A percentile compares a stretch with the other conserved stretches of the same genome.
Conservation (phyloP, 2,113 vertebrate species). For the Halichoerus grypus region DNA sequence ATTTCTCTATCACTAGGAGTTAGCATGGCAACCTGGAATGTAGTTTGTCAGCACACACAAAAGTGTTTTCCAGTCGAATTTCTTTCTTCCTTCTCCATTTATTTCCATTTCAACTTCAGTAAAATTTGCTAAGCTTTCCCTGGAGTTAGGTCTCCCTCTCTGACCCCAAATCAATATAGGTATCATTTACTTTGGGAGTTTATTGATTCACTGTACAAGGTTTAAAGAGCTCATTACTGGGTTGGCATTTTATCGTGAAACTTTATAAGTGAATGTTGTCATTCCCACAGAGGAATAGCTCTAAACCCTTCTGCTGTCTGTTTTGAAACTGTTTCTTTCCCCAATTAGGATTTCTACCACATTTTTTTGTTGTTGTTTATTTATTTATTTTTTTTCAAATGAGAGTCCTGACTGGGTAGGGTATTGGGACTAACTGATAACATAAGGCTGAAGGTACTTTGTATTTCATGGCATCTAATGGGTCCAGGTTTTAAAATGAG, state of each 20-base stretch:
- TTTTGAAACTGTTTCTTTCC: neutral
- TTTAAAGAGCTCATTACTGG: constrained; percentile 66
- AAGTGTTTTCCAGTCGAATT: neutral
- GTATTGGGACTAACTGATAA: neutral
- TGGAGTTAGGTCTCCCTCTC: neutral
- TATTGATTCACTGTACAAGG: constrained; percentile 51
- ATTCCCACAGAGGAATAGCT: constrained; percentile 38
- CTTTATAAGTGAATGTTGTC: constrained; percentile 36
- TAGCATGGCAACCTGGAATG: neutral
- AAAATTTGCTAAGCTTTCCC: constrained; percentile 15
- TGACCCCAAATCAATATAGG: constrained; percentile 53
- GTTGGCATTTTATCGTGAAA: constrained; percentile 63
- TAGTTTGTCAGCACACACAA: neutral
- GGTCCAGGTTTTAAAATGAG: neutral
- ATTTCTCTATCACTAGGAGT: neutral
- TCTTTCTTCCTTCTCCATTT: constrained; percentile 46
- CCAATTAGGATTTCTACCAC: constrained; percentile 15
- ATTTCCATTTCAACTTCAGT: constrained; percentile 60
- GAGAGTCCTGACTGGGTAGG: neutral
- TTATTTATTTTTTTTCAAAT: neutral
- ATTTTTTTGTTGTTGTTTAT: neutral
- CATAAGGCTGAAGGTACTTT: neutral
- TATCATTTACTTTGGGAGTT: constrained; percentile 57
- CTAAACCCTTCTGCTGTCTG: constrained; percentile 1
- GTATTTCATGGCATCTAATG: neutral